These are phyloP conservation scores for Chascanopsetta lugubris DNA, from an alignment of 2,113 vertebrate species.

Conservation along the genomic window DNA sequence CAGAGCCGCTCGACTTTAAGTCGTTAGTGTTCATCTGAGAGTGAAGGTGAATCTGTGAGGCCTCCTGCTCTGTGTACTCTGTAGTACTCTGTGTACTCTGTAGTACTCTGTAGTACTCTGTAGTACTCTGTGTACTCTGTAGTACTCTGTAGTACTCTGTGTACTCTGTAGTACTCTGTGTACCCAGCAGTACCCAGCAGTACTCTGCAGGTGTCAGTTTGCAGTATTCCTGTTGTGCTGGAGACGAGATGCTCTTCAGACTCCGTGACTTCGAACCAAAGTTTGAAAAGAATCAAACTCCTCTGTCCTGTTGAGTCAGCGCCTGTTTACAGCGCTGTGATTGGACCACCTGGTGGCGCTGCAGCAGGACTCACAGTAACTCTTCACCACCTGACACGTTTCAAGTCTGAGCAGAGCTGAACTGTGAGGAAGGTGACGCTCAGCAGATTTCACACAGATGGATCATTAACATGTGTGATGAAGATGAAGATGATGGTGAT, in stretches of 20 bases:
- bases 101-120: not conserved
- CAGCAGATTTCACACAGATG: constrained; percentile 11
- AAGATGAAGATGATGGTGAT: constrained; percentile 1
- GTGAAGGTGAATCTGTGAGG: constrained; percentile 22
- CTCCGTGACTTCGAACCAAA: not conserved
- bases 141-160: constrained; percentile 11
- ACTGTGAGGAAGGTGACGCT: constrained; percentile 3
- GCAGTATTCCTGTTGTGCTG: constrained; percentile 3
- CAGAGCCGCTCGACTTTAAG: constrained; percentile 1
- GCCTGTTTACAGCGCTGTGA: no score
- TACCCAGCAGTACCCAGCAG: not conserved
- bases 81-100: no score
- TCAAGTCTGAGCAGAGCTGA: constrained; percentile 6
- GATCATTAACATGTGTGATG: constrained; percentile 31
- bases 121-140: not conserved
- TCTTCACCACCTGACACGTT: not conserved
- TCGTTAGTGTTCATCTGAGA: constrained; percentile 8
- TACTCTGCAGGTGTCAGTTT: constrained; percentile 4
- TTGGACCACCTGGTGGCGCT: not conserved
- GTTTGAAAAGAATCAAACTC: no score
- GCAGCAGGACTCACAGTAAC: constrained; percentile 5
- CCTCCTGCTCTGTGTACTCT: no score
- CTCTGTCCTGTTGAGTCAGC: no score
- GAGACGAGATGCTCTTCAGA: not conserved
- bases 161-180: not conserved